These are phyloP conservation scores for Gyps fulvus DNA, from an alignment of 2,113 vertebrate species.

Conservation along the genomic window DNA sequence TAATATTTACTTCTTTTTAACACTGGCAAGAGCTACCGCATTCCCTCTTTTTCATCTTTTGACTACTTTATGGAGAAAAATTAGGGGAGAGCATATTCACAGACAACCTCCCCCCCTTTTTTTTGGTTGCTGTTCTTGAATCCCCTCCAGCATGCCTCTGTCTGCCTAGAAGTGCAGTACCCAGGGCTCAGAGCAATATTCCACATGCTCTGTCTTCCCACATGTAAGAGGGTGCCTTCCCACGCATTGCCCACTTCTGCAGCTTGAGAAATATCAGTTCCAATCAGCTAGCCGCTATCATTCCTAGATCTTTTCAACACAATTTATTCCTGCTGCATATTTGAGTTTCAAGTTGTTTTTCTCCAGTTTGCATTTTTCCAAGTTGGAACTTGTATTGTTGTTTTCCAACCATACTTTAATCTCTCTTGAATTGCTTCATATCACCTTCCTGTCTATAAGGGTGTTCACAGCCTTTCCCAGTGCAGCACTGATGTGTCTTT, in stretches of 20 bases:
- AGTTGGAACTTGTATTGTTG: slow-evolving; percentile 37
- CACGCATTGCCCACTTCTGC: neutral
- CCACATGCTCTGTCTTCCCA: slow-evolving; percentile 4
- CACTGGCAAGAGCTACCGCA: rapidly evolving
- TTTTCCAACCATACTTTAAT: slow-evolving; percentile 16
- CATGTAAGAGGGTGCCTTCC: slow-evolving; percentile 5
- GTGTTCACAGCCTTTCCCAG: neutral
- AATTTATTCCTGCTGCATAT: slow-evolving; percentile 10
- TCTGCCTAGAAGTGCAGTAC: neutral
- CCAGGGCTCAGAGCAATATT: neutral
- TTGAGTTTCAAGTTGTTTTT: slow-evolving; percentile 22
- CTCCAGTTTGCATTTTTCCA: slow-evolving; percentile 32
- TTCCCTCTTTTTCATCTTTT: neutral
- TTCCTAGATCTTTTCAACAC: neutral
- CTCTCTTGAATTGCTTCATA: neutral
- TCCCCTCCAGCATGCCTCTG: neutral
- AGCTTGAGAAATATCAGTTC: neutral
- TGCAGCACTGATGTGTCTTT: neutral
- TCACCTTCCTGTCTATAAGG: neutral
- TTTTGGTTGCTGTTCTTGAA: neutral
- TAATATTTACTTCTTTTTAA: neutral
- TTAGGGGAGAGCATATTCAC: neutral
- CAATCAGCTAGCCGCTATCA: slow-evolving; percentile 10
- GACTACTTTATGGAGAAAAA: neutral
- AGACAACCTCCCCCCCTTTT: neutral